Evolutionary conservation across 2,113 vertebrate species (phyloP).

Genomic region (Sylvilagus bachmani): DNA sequence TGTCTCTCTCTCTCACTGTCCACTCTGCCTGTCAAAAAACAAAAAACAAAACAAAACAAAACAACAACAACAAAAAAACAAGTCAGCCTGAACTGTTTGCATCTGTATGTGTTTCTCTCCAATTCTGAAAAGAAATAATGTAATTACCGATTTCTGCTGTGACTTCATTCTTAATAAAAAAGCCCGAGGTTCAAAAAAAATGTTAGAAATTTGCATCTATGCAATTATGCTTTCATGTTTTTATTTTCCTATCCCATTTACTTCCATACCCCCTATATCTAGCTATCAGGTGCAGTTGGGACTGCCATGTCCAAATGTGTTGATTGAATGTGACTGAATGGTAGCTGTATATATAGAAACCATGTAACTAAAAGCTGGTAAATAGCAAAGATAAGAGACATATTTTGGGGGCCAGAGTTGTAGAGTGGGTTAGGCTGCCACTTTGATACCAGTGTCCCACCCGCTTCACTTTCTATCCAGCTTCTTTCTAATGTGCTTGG

Average conservation of each 20-base stretch:
- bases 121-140: background rate
- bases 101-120: background rate
- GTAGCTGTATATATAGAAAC: background rate
- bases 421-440: no score
- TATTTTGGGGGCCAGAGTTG: no score
- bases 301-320: background rate
- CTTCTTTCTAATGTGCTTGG: no score
- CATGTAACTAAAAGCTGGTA: background rate
- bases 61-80: no score
- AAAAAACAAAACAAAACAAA: no score
- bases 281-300: background rate
- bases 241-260: background rate
- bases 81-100: background rate
- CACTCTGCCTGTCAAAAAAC: no score
- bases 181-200: conserved; percentile 15
- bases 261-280: background rate
- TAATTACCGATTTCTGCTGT: background rate
- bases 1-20: no score
- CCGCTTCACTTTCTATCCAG: no score
- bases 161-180: conserved; percentile 6
- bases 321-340: background rate
- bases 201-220: background rate
- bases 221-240: background rate
- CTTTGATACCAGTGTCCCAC: no score
- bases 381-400: background rate